Conservation (phyloP, 2,797 vertebrate species). For the Malurus leucopterus region DNA sequence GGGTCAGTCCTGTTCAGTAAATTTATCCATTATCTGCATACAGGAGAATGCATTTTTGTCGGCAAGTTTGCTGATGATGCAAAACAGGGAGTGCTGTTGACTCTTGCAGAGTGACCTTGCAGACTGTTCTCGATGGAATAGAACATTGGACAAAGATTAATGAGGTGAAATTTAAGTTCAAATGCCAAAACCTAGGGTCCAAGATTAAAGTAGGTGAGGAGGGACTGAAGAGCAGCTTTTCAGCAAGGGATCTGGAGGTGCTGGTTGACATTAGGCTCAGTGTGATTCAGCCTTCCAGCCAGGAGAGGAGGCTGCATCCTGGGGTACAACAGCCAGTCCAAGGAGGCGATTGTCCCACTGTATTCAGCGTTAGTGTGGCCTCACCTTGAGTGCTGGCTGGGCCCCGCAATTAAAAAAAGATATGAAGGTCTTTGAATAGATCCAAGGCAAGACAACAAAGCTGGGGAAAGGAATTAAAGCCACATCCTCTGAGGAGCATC, state of each 20-base stretch:
- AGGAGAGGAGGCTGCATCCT: neutral
- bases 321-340: too few relatives aligned
- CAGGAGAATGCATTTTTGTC: neutral
- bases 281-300: neutral
- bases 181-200: neutral
- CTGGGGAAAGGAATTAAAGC: neutral
- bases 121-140: too few relatives aligned
- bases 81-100: neutral
- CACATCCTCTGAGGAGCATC: rapidly evolving
- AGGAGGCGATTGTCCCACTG: rapidly evolving
- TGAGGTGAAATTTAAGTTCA: neutral
- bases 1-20: neutral
- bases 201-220: rapidly evolving
- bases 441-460: neutral
- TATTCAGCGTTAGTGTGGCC: rapidly evolving
- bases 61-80: neutral
- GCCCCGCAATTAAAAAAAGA: neutral
- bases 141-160: neutral
- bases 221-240: neutral
- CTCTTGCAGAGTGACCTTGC: neutral
- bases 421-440: neutral
- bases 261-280: rapidly evolving
- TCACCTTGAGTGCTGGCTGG: neutral
- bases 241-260: neutral
- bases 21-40: neutral